A percentile compares a stretch with the other conserved stretches of the same genome.
Conservation (phyloP, 2,113 vertebrate species). For the Hippocampus comes region DNA sequence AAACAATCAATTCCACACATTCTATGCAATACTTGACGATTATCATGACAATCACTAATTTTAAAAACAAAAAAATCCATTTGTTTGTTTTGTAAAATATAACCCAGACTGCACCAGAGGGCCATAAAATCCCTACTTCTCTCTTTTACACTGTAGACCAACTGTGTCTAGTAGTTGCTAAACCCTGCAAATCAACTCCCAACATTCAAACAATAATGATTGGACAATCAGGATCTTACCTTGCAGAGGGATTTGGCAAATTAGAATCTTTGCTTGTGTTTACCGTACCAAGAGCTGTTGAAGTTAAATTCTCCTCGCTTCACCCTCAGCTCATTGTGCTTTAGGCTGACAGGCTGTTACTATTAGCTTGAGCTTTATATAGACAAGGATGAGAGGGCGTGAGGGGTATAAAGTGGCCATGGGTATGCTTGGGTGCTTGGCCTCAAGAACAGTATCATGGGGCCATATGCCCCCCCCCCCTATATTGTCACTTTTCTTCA, state of each 20-base stretch:
- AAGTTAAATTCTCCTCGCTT: constrained; percentile 14
- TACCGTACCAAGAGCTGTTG: background rate
- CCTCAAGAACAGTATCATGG: constrained; percentile 18
- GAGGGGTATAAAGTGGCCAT: constrained; percentile 8
- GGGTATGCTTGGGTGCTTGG: constrained; percentile 27
- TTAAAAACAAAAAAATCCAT: background rate
- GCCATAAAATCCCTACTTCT: background rate
- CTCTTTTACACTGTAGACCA: background rate
- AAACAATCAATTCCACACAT: background rate
- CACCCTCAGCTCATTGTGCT: constrained; percentile 11
- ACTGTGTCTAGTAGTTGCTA: background rate
- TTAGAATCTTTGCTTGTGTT: background rate
- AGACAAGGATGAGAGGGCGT: constrained; percentile 38
- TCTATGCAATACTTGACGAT: background rate
- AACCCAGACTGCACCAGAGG: constrained; percentile 30
- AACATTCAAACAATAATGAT: background rate
- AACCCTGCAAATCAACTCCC: background rate
- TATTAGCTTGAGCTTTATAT: constrained; percentile 52
- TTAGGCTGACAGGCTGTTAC: constrained; percentile 20
- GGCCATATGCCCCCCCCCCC: background rate
- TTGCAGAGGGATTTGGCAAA: background rate
- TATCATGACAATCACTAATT: background rate
- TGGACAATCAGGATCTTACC: constrained; percentile 22
- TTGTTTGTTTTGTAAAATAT: constrained; percentile 7
- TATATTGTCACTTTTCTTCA: constrained; percentile 12